These are phyloP conservation scores for Drosophila suzukii DNA, from an alignment of 1,140 invertebrate genomes.

Conservation along the genomic window DNA sequence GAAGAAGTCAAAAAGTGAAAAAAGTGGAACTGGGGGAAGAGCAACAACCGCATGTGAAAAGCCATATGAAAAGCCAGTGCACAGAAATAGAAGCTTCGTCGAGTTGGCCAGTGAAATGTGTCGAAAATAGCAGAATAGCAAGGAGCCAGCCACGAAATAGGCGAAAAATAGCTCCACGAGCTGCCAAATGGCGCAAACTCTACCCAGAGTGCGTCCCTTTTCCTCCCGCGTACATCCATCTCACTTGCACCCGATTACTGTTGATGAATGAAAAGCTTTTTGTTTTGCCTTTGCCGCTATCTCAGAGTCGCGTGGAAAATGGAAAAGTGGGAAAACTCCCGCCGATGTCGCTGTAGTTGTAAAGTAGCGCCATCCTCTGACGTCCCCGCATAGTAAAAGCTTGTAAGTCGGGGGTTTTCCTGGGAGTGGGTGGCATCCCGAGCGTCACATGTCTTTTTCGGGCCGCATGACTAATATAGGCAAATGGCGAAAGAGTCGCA, in stretches of 20 bases:
- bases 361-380: slow-evolving; percentile 33
- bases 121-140: slow-evolving; percentile 69
- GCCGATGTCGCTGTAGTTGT: slow-evolving; percentile 42
- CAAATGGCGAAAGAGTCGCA: slow-evolving; percentile 67
- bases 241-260: slow-evolving; percentile 53
- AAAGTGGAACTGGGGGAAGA: slow-evolving; percentile 4
- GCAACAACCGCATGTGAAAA: slow-evolving; percentile 23
- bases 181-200: slow-evolving; percentile 70
- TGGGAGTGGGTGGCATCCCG: slow-evolving; percentile 20
- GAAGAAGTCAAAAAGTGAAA: slow-evolving; percentile 47
- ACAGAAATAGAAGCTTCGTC: slow-evolving; percentile 66
- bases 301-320: slow-evolving; percentile 30
- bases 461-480: slow-evolving; percentile 77
- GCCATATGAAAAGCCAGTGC: slow-evolving; percentile 7
- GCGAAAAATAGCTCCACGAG: slow-evolving; percentile 65
- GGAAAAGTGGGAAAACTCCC: slow-evolving; percentile 8
- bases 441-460: slow-evolving; percentile 80
- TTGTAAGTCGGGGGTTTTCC: slow-evolving; percentile 1
- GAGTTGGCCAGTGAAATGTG: slow-evolving; percentile 52
- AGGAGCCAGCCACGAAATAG: slow-evolving; percentile 38
- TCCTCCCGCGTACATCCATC: slow-evolving; percentile 7
- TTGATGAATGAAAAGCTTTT: slow-evolving; percentile 82
- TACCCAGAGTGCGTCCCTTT: slow-evolving; percentile 34
- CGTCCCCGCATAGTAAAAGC: slow-evolving; percentile 54
- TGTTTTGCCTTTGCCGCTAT: slow-evolving; percentile 62